Conservation (phyloP, 2,797 vertebrate genomes). For the Sardinella longiceps region DNA sequence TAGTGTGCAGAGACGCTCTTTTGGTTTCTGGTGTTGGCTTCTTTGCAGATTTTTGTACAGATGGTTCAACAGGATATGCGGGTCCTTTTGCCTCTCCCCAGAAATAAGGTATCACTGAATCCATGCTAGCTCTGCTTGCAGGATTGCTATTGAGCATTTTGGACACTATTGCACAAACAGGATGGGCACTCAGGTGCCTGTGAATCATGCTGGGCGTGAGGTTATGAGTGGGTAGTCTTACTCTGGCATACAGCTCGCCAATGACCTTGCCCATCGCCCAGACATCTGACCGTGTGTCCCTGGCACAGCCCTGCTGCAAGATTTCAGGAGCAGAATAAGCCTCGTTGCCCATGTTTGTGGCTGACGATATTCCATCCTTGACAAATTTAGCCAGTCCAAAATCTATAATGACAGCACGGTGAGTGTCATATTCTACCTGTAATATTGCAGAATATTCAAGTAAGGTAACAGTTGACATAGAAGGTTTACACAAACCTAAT, state of each 20-base stretch:
- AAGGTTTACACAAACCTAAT: too few species aligned
- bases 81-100: too few species aligned
- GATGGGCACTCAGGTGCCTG: constrained; percentile 61
- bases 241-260: constrained; percentile 68
- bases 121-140: constrained; percentile 61
- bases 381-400: constrained; percentile 77
- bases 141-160: constrained; percentile 68
- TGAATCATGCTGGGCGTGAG: constrained; percentile 67
- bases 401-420: constrained; percentile 77
- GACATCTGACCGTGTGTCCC: constrained; percentile 72
- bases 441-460: background rate
- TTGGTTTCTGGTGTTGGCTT: too few species aligned
- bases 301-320: constrained; percentile 50
- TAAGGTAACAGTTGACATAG: too few species aligned
- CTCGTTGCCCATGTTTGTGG: constrained; percentile 70
- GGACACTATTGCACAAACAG: constrained; percentile 61
- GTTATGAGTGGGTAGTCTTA: constrained; percentile 67
- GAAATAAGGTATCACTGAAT: too few species aligned
- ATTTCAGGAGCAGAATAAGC: constrained; percentile 76
- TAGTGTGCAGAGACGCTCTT: too few species aligned
- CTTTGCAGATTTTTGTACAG: too few species aligned
- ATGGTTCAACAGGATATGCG: too few species aligned
- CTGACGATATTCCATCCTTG: constrained; percentile 68
- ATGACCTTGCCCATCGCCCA: constrained; percentile 81
- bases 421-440: constrained; percentile 74